Conservation (phyloP, 2,113 vertebrate genomes). For the Aegithalos caudatus region DNA sequence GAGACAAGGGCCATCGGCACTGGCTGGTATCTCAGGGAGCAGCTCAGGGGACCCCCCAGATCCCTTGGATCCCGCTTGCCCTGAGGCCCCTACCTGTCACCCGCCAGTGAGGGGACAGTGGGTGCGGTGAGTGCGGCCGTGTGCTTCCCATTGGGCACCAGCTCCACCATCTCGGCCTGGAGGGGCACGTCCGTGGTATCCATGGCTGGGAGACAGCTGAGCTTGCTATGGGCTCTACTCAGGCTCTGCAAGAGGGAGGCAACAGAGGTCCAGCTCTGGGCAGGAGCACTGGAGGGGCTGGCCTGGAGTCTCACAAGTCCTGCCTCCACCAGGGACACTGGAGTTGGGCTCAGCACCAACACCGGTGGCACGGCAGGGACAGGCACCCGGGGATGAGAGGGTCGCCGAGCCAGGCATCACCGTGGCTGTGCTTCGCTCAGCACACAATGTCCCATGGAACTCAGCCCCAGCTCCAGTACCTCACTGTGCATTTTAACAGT, state of each 20-base stretch:
- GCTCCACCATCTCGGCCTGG: conserved; percentile 77
- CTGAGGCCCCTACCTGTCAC: conserved; percentile 58
- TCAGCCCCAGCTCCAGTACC: neutral
- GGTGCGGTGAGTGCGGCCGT: neutral
- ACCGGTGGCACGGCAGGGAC: neutral
- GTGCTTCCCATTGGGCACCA: conserved; percentile 78
- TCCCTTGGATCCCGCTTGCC: rapidly evolving
- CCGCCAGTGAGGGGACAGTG: neutral
- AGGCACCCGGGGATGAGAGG: neutral
- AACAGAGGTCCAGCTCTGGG: neutral
- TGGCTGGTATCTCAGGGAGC: neutral
- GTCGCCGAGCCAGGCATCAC: neutral
- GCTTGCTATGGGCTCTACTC: neutral
- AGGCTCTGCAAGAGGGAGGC: conserved; percentile 21
- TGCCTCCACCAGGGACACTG: neutral
- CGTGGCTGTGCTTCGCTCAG: neutral
- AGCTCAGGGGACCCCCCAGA: rapidly evolving
- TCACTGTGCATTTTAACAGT: too few relatives aligned
- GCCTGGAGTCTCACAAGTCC: neutral
- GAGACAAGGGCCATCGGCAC: neutral
- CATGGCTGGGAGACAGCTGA: neutral
- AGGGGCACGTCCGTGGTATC: conserved; percentile 42
- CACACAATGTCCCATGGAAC: neutral
- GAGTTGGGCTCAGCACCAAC: neutral
- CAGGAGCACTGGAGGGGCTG: neutral